Evolutionary conservation across 2,797 vertebrate species (phyloP).

Genomic region (Cacajao melanocephalus): DNA sequence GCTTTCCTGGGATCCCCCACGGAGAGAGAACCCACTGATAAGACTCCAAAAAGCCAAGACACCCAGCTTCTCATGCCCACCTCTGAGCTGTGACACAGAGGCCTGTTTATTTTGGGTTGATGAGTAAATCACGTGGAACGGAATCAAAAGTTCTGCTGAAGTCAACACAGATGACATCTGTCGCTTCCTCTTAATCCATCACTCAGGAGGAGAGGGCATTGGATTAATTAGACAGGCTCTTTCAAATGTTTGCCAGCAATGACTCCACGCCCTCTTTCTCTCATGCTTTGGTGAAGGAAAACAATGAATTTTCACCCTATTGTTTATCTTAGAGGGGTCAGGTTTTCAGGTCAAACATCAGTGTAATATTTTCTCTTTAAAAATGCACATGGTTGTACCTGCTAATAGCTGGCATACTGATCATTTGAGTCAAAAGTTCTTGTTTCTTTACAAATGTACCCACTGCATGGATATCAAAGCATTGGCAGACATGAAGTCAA

Average conservation of each 20-base stretch:
- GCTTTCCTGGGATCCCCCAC: background rate
- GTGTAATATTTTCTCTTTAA: background rate
- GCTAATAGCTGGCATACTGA: accelerated
- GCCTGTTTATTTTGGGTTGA: slow-evolving; percentile 39
- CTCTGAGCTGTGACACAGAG: background rate
- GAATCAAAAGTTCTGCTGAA: slow-evolving; percentile 22
- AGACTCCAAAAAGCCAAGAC: accelerated
- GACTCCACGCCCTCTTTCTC: background rate
- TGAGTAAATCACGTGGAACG: slow-evolving; percentile 31
- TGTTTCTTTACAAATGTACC: background rate
- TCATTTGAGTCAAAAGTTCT: accelerated
- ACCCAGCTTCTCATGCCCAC: background rate
- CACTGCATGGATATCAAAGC: no score
- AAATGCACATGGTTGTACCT: accelerated
- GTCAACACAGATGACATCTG: slow-evolving; percentile 50
- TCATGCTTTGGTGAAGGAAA: background rate
- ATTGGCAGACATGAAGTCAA: accelerated
- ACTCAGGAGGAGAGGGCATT: background rate
- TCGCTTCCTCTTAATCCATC: background rate
- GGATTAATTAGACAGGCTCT: background rate
- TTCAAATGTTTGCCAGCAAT: background rate
- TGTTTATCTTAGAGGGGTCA: background rate
- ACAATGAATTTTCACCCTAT: background rate
- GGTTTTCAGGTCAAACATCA: background rate
- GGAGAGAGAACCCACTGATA: accelerated